Evolutionary conservation across 2,797 vertebrate genomes (phyloP), one percentile per base, ranked within the genome.

Genomic region (Rhynchonycteris naso): DNA sequence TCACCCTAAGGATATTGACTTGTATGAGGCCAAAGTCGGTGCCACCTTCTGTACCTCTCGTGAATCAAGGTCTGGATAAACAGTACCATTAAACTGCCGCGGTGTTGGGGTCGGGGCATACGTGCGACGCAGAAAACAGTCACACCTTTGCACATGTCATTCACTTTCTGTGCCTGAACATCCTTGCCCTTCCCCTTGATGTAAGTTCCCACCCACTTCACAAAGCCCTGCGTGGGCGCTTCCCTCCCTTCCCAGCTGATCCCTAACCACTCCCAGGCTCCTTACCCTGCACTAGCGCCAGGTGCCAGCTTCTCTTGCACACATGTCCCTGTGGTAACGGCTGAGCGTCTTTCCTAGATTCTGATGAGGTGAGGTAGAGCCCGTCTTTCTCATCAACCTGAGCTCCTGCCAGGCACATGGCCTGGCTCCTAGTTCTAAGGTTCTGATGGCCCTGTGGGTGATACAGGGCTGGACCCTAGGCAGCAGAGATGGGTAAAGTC

Each of bases 21-120:
- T 1, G 10, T 30, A 50, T 15, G 50, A 69, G n/a, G 71, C 33
- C 76, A 33, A 38, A n/a, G 12, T 18, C 30, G 18, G 33, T 7
- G 30, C 63, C 72, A 9, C 22, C 58, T 74, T 82, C 7, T 22
- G 69, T 12, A 50, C 75, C 50, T 63, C 26, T 28, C 21, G 28
- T 43, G 38, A 43, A 28, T 18, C 1, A 16, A 78, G 5, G 19
- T 21, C 47, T 19, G 81, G 81, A 38, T 50, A 43, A 33, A 24
- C 13, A 10, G 15, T 2, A 28, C 71, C 22, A 11, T 5, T 24
- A 14, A 43, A 7, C 21, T 2, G 75, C 30, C 16, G 0, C 7
- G 0, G 12, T 28, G 16, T 6, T 13, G 2, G 24, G 35, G n/a
- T 35, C n/a, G 21, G 12, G 38, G 4, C 1, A 2, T 1, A 19